Conservation (phyloP, 2,113 vertebrate genomes). For the Gambusia holbrooki region DNA sequence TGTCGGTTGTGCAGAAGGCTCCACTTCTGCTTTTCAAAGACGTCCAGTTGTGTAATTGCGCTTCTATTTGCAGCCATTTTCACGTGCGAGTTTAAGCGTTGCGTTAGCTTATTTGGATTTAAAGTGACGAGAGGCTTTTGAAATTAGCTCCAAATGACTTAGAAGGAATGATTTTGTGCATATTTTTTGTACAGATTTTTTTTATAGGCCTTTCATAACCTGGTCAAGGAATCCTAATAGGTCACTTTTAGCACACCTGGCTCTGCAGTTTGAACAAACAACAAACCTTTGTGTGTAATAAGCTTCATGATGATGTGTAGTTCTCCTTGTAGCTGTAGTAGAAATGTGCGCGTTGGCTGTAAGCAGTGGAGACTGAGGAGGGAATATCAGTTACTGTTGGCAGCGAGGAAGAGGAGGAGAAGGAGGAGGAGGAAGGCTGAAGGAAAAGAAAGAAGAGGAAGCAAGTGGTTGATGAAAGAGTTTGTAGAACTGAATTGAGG, state of each 20-base stretch:
- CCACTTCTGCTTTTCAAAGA: too few species aligned
- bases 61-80: too few species aligned
- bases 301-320: constrained; percentile 13
- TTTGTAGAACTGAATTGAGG: constrained; percentile 52
- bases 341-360: constrained; percentile 9
- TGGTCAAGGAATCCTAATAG: too few species aligned
- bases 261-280: constrained; percentile 36
- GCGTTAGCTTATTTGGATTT: too few species aligned
- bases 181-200: too few species aligned
- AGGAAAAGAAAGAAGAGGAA: constrained; percentile 54
- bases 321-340: constrained; percentile 4
- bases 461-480: constrained; percentile 60
- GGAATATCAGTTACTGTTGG: constrained; percentile 56
- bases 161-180: too few species aligned
- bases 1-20: too few species aligned
- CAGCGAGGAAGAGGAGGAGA: not conserved
- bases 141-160: too few species aligned
- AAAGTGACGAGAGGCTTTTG: too few species aligned
- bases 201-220: too few species aligned
- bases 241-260: not conserved
- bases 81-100: too few species aligned
- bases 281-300: constrained; percentile 16
- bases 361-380: constrained; percentile 37
- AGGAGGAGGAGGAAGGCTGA: constrained; percentile 19
- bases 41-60: too few species aligned